Base-by-base conservation (phyloP, 2,113 vertebrate species). In the Triplophysa rosa region DNA sequence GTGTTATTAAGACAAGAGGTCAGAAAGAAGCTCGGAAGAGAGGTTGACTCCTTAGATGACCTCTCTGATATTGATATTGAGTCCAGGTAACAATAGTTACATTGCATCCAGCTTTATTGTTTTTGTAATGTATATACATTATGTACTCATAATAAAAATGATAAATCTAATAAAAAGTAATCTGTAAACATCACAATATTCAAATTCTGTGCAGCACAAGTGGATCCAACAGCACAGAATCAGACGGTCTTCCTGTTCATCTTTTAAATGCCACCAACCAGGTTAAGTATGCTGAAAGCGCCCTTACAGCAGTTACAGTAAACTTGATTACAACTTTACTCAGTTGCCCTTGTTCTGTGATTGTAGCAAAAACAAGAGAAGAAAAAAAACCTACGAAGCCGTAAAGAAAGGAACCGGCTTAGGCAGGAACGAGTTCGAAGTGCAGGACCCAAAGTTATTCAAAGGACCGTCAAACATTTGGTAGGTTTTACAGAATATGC, bases 171-270 rank as follows among this genome's bases (percentile, higher is more conserved):
- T n/a, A 40, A 16, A 56, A 5, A 67, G 11, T 37, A 40, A 5
- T 1, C 19, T 67, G 29, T 67, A 37, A 33, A 62, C 6, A 37
- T 37, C 33, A 37, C n/a, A 70, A 14, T 76, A 6, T 12, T 84
- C 37, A 16, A 79, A 79, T 66, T 77, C 65, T 14, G 86, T 69
- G 68, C 85, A 88, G 97, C 90, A 98, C 95, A 79, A 95, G 93
- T 17, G 96, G 96, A 37, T 99, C 97, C 0, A 91, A 97, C 82
- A 98, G 95, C 82, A 95, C 95, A 0, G 86, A 94, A 80, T 98
- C 95, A 0, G 93, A 96, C 0, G 93, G 88, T n/a, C 92, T 92
- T 2, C 93, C 92, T 1, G 82, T 85, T 78, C 94, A 91, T 83
- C 87, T 94, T 62, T 67, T 88, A 67, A 81, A 86, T 70, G 73